These are phyloP conservation scores for Stenolophus ochropezus DNA, from an alignment of 2,888 invertebrate genomes.

Conservation along the genomic window DNA sequence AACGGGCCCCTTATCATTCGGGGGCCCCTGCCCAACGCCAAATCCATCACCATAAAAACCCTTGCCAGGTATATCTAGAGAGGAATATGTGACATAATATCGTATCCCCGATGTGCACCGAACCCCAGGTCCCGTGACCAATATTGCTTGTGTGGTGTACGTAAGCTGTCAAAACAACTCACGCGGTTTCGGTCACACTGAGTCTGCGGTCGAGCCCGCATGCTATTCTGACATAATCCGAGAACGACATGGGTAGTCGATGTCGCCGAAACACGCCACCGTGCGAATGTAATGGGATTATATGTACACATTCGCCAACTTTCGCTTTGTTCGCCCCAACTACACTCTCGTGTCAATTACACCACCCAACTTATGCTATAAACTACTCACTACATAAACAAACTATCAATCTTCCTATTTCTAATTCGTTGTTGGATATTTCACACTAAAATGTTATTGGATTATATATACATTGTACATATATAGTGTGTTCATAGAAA, in stretches of 20 bases:
- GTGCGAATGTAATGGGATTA: constrained; percentile 36
- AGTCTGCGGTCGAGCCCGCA: constrained; percentile 35
- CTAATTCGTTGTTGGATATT: too few species aligned
- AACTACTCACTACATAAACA: too few species aligned
- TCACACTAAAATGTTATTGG: too few species aligned
- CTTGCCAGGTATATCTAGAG: too few species aligned
- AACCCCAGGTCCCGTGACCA: background rate
- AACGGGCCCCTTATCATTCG: too few species aligned
- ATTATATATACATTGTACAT: too few species aligned
- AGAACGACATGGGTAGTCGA: constrained; percentile 45
- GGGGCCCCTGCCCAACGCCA: too few species aligned
- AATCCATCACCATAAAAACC: too few species aligned
- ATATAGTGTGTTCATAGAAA: too few species aligned
- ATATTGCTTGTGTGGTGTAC: constrained; percentile 43
- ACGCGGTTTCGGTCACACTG: constrained; percentile 35
- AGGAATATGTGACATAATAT: background rate
- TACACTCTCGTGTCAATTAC: background rate
- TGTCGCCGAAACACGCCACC: constrained; percentile 35
- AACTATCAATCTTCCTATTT: too few species aligned
- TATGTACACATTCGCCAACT: constrained; percentile 9
- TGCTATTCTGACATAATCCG: constrained; percentile 42
- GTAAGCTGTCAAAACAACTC: constrained; percentile 48
- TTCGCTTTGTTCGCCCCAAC: constrained; percentile 8
- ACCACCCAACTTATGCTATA: background rate
- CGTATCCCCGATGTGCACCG: background rate